Conservation (phyloP, 2,113 vertebrate species). For the Rhinogobius similis region DNA sequence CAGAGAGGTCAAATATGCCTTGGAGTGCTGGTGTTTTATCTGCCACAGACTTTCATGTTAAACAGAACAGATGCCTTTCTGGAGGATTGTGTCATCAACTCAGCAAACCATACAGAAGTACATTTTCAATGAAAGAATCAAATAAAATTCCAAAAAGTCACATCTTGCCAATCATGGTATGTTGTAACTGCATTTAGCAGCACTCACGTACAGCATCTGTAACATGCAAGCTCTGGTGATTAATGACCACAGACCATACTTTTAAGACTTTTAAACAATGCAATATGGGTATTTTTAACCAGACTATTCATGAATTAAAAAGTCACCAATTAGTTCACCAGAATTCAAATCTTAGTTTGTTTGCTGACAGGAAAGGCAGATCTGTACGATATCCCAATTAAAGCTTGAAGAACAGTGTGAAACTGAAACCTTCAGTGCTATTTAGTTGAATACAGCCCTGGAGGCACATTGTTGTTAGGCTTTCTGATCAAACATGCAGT, state of each 20-base stretch:
- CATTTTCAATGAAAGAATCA: background rate
- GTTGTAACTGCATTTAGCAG: too few relatives aligned
- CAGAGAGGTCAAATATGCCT: background rate
- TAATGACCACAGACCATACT: too few relatives aligned
- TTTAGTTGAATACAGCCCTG: conserved; percentile 38
- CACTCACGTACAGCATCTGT: too few relatives aligned
- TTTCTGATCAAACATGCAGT: conserved; percentile 42
- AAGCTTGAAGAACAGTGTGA: conserved; percentile 24
- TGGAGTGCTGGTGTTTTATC: background rate
- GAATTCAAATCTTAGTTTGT: conserved; percentile 22
- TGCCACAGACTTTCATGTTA: conserved; percentile 10
- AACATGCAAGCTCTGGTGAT: too few relatives aligned
- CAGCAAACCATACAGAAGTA: too few relatives aligned
- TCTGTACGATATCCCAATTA: conserved; percentile 45
- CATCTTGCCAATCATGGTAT: background rate
- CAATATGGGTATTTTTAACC: background rate
- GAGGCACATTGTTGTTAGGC: conserved; percentile 34
- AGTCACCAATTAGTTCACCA: background rate
- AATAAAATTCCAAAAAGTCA: background rate
- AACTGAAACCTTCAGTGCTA: conserved; percentile 23
- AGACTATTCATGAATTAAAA: background rate
- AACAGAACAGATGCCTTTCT: background rate
- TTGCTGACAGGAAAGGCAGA: conserved; percentile 10
- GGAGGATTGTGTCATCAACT: background rate
- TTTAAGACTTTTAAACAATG: too few relatives aligned